These are phyloP conservation scores for Clarias macrocephalus DNA, from an alignment of 2,113 vertebrate species.

Conservation along the genomic window DNA sequence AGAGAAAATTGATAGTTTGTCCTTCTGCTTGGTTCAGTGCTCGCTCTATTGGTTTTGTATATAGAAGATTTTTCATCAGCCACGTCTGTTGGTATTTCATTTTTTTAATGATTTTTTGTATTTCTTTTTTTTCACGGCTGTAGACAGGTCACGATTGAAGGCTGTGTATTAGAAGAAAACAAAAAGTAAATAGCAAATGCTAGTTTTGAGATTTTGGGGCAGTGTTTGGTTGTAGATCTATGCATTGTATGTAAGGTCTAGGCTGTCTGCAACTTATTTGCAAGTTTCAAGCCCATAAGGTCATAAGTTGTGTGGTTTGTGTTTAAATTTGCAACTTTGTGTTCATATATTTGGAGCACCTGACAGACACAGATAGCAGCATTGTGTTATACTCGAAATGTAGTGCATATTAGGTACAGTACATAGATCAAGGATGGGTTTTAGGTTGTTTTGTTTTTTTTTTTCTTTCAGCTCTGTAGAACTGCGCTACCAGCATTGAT, in stretches of 20 bases:
- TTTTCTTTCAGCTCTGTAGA: slow-evolving; percentile 17
- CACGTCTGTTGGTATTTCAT: neutral
- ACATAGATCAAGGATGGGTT: neutral
- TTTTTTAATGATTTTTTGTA: neutral
- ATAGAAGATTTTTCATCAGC: neutral
- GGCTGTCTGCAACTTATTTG: neutral
- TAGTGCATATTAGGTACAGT: neutral
- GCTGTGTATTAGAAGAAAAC: neutral
- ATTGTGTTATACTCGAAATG: neutral
- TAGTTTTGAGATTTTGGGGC: neutral
- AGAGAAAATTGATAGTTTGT: slow-evolving; percentile 20
- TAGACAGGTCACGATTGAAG: neutral
- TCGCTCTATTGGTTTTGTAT: neutral
- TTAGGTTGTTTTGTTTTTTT: neutral
- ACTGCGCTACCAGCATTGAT: slow-evolving; percentile 46
- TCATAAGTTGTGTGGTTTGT: neutral
- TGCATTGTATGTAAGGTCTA: neutral
- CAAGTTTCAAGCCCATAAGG: neutral
- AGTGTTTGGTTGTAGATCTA: neutral
- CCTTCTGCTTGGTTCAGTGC: slow-evolving; percentile 6
- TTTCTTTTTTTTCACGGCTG: neutral
- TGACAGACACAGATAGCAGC: neutral
- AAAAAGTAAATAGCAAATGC: neutral
- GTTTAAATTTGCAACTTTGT: neutral
- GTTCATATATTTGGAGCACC: neutral